These are phyloP conservation scores for Liparis tanakae DNA, from an alignment of 2,797 vertebrate genomes.

Conservation along the genomic window DNA sequence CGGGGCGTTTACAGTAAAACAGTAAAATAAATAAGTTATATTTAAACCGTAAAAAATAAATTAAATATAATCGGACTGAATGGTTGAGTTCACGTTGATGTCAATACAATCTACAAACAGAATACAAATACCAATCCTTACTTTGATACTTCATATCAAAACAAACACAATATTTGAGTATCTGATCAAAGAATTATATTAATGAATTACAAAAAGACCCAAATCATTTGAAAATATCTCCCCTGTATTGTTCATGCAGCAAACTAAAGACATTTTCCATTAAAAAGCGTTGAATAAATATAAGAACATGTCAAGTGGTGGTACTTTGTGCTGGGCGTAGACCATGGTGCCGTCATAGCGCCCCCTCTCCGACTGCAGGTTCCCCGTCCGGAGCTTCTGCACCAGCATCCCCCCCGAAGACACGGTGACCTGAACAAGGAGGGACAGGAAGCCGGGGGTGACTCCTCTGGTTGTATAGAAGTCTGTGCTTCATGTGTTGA, in stretches of 20 bases:
- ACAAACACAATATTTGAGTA: background rate
- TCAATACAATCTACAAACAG: background rate
- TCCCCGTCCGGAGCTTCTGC: slow-evolving; percentile 84
- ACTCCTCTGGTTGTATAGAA: too few relatives aligned
- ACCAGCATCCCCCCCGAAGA: slow-evolving; percentile 86
- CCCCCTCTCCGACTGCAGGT: slow-evolving; percentile 84
- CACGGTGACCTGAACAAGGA: slow-evolving; percentile 76
- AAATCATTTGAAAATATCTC: background rate
- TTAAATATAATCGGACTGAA: background rate
- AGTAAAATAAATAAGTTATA: too few relatives aligned
- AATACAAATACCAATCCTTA: background rate
- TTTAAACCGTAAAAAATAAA: background rate
- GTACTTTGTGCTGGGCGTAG: slow-evolving; percentile 87
- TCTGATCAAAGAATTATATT: background rate
- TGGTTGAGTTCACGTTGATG: too few relatives aligned
- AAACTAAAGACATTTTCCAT: background rate
- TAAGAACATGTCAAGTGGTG: background rate
- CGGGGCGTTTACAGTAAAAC: too few relatives aligned
- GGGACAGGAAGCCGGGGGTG: background rate
- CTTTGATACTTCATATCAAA: background rate
- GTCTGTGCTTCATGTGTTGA: too few relatives aligned
- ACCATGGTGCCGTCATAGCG: slow-evolving; percentile 85
- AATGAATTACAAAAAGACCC: background rate
- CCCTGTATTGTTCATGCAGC: background rate
- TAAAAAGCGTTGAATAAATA: background rate